phyloP scores from a whole-genome alignment of 2,888 invertebrate genomes.

The Hirudinaria manillensis region DNA sequence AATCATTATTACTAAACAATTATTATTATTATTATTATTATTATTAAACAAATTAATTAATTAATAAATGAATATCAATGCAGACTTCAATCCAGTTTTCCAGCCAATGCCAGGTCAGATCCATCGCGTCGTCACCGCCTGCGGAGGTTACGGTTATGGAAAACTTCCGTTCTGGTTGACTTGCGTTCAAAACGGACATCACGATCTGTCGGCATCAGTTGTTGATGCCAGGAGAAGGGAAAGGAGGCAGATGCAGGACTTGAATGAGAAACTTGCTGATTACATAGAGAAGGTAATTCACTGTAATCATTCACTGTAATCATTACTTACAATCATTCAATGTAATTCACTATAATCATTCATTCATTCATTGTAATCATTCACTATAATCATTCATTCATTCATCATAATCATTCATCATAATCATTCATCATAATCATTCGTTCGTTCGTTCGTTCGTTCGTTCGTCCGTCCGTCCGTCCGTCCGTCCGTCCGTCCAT shows the following conservation, averaged over 20 bases:
- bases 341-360: too few species aligned
- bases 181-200: background rate
- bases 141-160: background rate
- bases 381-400: background rate
- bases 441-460: too few species aligned
- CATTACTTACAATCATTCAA: background rate
- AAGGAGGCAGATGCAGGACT: conserved; percentile 1
- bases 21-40: conserved; percentile 4
- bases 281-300: conserved; percentile 10
- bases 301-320: background rate
- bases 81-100: too few species aligned
- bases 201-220: background rate
- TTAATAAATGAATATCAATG: too few species aligned
- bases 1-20: background rate
- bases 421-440: too few species aligned
- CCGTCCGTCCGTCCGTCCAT: too few species aligned
- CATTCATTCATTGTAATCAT: background rate
- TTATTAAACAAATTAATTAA: background rate
- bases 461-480: too few species aligned
- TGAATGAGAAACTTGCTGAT: conserved; percentile 17
- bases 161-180: background rate
- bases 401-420: background rate
- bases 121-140: background rate
- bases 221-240: background rate
- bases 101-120: background rate